A percentile compares a stretch with the other conserved stretches of the same genome.
These are phyloP conservation scores for Masnerella sp. DNA, from an alignment of 2,888 invertebrate genomes.

Conservation along the genomic window DNA sequence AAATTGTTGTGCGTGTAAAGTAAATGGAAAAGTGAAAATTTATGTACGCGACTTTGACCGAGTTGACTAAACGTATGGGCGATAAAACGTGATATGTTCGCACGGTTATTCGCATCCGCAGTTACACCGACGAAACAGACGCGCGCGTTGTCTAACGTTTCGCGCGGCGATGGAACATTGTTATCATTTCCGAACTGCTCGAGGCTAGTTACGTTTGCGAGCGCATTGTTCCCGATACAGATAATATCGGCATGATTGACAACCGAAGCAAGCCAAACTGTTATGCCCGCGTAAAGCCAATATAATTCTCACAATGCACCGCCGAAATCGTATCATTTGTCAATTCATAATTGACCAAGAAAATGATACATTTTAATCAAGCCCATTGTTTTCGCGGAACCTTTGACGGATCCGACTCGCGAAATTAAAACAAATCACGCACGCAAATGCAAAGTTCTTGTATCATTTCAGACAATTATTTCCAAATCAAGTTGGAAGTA, in stretches of 20 bases:
- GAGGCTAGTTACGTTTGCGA: conserved; percentile 43
- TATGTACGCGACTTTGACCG: not conserved
- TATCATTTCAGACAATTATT: too few species aligned
- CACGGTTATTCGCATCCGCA: conserved; percentile 8
- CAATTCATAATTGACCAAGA: conserved; percentile 44
- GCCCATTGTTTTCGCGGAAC: conserved; percentile 13
- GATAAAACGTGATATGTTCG: conserved; percentile 8
- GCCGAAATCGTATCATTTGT: conserved; percentile 42
- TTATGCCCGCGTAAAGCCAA: conserved; percentile 23
- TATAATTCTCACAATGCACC: conserved; percentile 19
- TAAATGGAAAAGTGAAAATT: not conserved
- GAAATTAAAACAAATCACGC: conserved; percentile 18
- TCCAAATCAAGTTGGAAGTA: too few species aligned
- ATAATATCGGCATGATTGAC: conserved; percentile 52
- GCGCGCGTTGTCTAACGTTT: conserved; percentile 22
- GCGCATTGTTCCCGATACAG: conserved; percentile 40
- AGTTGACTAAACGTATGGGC: not conserved
- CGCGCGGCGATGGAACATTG: conserved; percentile 13
- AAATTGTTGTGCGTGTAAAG: too few species aligned
- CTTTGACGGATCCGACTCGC: conserved; percentile 13
- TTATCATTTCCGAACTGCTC: conserved; percentile 47
- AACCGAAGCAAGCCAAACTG: conserved; percentile 21
- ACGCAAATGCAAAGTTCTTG: conserved; percentile 4
- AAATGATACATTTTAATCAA: conserved; percentile 34
- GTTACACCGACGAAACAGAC: conserved; percentile 8